Percentiles rank a stretch among this genome's conserved stretches.
Conservation (phyloP, 2,113 vertebrate genomes). For the Pseudolaguvia tuberculata region DNA sequence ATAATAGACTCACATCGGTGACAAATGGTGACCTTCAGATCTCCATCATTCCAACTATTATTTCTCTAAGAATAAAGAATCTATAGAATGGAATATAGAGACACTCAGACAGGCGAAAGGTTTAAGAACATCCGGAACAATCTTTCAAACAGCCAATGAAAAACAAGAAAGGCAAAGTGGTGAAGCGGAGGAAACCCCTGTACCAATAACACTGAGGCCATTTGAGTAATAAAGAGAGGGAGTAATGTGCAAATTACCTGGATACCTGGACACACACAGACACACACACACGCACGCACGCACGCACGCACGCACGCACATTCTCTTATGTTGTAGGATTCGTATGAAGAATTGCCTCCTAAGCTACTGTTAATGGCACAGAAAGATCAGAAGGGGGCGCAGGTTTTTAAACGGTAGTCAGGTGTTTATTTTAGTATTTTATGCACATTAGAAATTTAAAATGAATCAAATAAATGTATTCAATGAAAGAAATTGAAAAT, state of each 20-base stretch:
- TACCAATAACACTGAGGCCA: conserved; percentile 56
- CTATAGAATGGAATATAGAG: no score
- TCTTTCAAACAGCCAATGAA: conserved; percentile 54
- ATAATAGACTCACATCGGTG: neutral
- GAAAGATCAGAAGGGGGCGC: no score
- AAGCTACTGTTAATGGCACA: no score
- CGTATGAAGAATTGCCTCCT: no score
- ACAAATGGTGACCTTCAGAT: neutral
- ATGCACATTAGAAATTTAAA: no score
- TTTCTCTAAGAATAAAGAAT: neutral
- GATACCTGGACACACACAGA: conserved; percentile 43
- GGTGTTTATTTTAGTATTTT: no score
- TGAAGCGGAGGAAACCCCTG: conserved; percentile 49
- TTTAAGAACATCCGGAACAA: no score
- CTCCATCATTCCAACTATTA: neutral
- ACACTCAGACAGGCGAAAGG: conserved; percentile 7
- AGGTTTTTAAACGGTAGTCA: no score
- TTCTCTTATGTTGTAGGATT: neutral
- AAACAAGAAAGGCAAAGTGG: conserved; percentile 58
- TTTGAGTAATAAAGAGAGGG: conserved; percentile 54
- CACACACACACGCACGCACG: no score
- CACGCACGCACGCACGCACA: no score
- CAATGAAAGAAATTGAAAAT: no score
- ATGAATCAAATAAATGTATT: no score
- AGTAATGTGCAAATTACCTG: conserved; percentile 46